A percentile compares a stretch with the other conserved stretches of the same genome.
These are phyloP conservation scores for Wasmannia auropunctata DNA, from an alignment of 1,140 invertebrate genomes.

Conservation along the genomic window DNA sequence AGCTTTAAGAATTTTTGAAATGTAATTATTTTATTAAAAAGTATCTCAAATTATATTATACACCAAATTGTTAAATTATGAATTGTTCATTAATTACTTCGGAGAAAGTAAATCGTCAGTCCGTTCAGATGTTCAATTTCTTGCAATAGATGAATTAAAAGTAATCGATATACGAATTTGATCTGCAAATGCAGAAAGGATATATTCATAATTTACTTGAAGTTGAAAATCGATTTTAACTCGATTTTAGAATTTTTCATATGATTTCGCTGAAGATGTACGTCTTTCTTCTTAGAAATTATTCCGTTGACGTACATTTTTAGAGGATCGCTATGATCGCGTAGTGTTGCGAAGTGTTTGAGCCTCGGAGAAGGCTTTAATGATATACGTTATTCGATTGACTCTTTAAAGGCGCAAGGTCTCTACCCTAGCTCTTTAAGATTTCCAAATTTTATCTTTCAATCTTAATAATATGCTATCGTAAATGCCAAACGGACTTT, in stretches of 20 bases:
- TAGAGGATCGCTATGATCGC: background rate
- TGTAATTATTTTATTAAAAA: constrained; percentile 7
- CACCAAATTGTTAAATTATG: constrained; percentile 10
- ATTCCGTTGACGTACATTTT: constrained; percentile 4
- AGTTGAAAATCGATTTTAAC: background rate
- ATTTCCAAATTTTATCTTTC: constrained; percentile 56
- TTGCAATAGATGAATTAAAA: background rate
- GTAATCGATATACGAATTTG: constrained; percentile 11
- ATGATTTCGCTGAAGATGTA: constrained; percentile 6
- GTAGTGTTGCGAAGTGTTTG: constrained; percentile 9
- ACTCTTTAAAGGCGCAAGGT: background rate
- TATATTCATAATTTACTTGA: constrained; percentile 1
- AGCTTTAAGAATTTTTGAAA: constrained; percentile 4
- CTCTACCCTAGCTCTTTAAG: constrained; percentile 30
- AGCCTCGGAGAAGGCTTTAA: background rate
- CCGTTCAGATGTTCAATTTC: background rate
- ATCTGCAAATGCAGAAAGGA: background rate
- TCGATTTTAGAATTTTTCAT: background rate
- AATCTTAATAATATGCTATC: constrained; percentile 51
- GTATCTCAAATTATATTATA: constrained; percentile 8
- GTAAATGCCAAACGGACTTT: constrained; percentile 10
- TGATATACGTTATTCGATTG: constrained; percentile 20
- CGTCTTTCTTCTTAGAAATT: background rate
- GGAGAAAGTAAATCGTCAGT: background rate
- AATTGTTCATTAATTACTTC: constrained; percentile 9